phyloP scores from a whole-genome alignment of 2,113 vertebrate species.

The Astur gentilis region DNA sequence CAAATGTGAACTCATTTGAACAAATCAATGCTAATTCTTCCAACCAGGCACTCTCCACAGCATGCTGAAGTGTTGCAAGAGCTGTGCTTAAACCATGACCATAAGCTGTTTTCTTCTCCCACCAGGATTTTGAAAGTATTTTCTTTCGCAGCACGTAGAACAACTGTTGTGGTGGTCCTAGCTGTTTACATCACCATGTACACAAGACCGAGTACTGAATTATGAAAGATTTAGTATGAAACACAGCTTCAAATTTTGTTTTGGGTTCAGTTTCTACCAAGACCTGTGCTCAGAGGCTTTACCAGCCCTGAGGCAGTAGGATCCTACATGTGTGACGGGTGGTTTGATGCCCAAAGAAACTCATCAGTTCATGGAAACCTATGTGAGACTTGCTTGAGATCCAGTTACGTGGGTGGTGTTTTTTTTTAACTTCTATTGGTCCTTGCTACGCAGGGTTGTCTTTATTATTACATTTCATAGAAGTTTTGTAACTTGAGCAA shows the following conservation, averaged over 20 bases:
- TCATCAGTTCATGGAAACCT: neutral
- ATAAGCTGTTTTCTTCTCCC: neutral
- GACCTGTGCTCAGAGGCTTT: neutral
- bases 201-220: neutral
- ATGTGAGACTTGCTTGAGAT: neutral
- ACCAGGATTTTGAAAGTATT: neutral
- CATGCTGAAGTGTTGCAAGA: neutral
- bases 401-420: fast-evolving
- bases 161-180: neutral
- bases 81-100: neutral
- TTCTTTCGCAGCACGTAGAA: neutral
- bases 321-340: neutral
- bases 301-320: neutral
- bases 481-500: neutral
- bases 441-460: neutral
- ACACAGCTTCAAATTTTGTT: neutral
- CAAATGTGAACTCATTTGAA: neutral
- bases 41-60: neutral
- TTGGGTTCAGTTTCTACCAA: neutral
- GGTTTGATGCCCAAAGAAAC: neutral
- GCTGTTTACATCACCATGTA: neutral
- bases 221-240: neutral
- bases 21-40: neutral
- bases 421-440: neutral
- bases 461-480: neutral